Evolutionary conservation across 2,113 vertebrate species (phyloP), one percentile per base, ranked within the genome.

Genomic region (Cochlearius cochlearius): DNA sequence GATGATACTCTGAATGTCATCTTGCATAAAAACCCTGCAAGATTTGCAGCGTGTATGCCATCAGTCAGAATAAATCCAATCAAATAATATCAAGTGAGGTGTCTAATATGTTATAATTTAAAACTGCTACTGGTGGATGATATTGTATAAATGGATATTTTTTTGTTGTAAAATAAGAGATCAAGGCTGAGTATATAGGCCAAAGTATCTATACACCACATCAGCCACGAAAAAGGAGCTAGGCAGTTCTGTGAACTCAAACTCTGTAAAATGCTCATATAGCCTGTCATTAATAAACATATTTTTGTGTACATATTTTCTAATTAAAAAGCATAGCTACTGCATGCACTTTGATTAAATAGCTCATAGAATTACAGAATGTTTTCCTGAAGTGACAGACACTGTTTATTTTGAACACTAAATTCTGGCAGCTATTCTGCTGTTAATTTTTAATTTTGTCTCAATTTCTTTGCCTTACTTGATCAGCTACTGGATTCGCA

Each of bases 61-160:
- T 63, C 64, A 71, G 32, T 81, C 50, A 88, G 82, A 84, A 80
- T 81, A 93, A 85, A 86, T 74, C 47, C 62, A 92, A 68, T 20
- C 11, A 66, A 93, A 80, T 82, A 45, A 64, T n/a, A 34, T 58
- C 49, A 80, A 68, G 34, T 45, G 53, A 93, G 66, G 41, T 89
- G 62, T 96, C 96, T 88, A 45, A 77, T 92, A 74, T n/a, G 12
- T 50, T 94, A 4, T 38, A 22, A 79, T 94, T 96, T 93, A 69
- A 97, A 94, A 83, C 59, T 67, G 45, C 18, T 77, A 14, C 15
- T 82, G 50, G 30, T 93, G 18, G 39, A 64, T 79, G n/a, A 80
- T 81, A 27, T 36, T 47, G 53, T 67, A 69, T 82, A 96, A 91
- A 91, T 63, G 73, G 32, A 39, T 67, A 32, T 58, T 75, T 86